Evolutionary conservation across 2,888 invertebrate species (phyloP).

Genomic region (Chloroclystis v-ata): DNA sequence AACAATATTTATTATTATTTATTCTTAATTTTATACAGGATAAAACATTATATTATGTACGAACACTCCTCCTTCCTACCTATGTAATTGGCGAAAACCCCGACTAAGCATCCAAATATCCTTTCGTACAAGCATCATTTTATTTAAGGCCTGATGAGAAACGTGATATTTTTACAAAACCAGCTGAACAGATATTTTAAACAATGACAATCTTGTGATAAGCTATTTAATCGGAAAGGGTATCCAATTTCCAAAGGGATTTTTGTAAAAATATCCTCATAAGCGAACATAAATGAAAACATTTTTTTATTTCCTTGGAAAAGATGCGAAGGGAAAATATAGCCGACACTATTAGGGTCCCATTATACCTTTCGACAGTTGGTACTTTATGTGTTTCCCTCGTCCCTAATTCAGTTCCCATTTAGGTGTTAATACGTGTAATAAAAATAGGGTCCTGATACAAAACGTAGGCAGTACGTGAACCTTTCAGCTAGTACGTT

Average conservation of each 20-base stretch:
- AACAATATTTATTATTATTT: too few species aligned
- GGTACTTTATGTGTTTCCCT: slow-evolving; percentile 19
- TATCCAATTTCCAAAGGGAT: slow-evolving; percentile 19
- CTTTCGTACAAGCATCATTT: slow-evolving; percentile 1
- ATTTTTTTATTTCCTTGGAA: slow-evolving; percentile 1
- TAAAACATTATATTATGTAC: too few species aligned
- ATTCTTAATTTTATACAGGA: too few species aligned
- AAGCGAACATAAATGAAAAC: slow-evolving; percentile 1
- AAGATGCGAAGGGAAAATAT: slow-evolving; percentile 5
- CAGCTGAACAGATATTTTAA: slow-evolving; percentile 16
- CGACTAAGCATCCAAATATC: slow-evolving; percentile 1
- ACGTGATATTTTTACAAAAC: slow-evolving; percentile 30
- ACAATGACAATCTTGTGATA: slow-evolving; percentile 18
- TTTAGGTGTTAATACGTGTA: slow-evolving; percentile 32
- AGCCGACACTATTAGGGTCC: slow-evolving; percentile 10
- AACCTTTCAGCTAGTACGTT: slow-evolving; percentile 33
- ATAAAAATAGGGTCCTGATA: slow-evolving; percentile 31
- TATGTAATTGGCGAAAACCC: background rate
- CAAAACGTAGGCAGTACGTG: slow-evolving; percentile 33
- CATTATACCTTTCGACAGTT: slow-evolving; percentile 17
- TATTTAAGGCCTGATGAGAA: slow-evolving; percentile 18
- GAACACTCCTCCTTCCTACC: background rate
- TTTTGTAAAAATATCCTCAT: slow-evolving; percentile 1
- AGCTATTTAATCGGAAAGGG: slow-evolving; percentile 26
- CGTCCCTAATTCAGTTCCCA: slow-evolving; percentile 29